These are phyloP conservation scores for Ceratoteleas bidentatus DNA, from an alignment of 1,140 invertebrate genomes.

Conservation along the genomic window DNA sequence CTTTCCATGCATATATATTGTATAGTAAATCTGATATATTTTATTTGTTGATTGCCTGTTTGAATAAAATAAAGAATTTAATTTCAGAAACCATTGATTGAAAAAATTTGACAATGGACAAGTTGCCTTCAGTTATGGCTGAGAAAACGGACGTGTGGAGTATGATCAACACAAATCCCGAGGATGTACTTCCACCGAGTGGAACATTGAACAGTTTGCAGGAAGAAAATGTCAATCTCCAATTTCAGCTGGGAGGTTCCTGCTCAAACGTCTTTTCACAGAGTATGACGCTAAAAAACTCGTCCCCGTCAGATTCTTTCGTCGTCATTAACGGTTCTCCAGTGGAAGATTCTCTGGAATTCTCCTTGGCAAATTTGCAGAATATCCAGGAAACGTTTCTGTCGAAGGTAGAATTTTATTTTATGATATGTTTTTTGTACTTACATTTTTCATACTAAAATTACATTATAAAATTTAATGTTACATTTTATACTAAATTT, in stretches of 20 bases:
- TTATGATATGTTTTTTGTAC: no score
- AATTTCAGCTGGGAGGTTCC: conserved; percentile 42
- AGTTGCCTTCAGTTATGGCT: no score
- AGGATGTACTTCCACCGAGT: no score
- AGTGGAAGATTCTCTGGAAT: conserved; percentile 22
- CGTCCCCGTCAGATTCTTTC: conserved; percentile 48
- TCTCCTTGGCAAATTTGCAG: conserved; percentile 34
- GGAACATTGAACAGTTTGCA: no score
- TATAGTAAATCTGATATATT: no score
- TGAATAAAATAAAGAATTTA: no score
- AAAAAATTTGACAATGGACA: no score
- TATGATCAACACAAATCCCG: no score
- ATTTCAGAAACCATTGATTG: no score
- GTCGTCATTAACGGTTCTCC: conserved; percentile 43
- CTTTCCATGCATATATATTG: no score
- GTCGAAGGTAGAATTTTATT: not conserved
- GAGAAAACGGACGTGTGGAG: no score
- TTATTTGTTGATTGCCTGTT: no score
- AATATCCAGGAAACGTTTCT: conserved; percentile 30
- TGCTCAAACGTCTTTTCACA: conserved; percentile 38
- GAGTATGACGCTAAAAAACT: conserved; percentile 4
- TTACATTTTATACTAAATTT: conserved; percentile 7
- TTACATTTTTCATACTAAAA: not conserved
- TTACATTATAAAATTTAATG: conserved; percentile 8
- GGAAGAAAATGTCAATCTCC: conserved; percentile 5